phyloP scores from a whole-genome alignment of 1,140 invertebrate genomes.

The Ips nitidus region DNA sequence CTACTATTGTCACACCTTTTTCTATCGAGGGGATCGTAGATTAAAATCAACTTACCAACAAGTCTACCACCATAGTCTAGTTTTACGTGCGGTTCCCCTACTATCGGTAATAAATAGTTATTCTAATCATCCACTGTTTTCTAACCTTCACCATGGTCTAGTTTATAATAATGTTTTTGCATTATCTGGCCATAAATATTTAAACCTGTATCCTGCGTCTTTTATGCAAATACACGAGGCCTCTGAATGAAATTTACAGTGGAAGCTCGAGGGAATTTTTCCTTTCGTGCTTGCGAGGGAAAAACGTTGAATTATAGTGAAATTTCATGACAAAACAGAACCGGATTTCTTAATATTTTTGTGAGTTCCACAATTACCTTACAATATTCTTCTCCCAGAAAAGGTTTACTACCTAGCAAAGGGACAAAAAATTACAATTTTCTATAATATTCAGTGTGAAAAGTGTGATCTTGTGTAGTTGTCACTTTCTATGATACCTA shows the following conservation, averaged over 20 bases:
- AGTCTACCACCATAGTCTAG: no score
- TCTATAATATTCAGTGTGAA: no score
- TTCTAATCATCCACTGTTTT: conserved; percentile 14
- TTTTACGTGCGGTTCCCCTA: no score
- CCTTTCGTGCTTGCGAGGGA: background rate
- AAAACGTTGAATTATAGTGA: background rate
- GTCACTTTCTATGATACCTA: no score
- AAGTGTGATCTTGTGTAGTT: no score
- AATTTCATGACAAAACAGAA: background rate
- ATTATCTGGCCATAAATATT: conserved; percentile 21
- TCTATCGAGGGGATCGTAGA: no score
- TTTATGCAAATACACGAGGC: conserved; percentile 14
- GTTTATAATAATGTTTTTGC: conserved; percentile 18
- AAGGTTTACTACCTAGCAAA: no score
- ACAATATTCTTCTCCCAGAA: no score
- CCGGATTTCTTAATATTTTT: background rate
- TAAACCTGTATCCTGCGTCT: conserved; percentile 14
- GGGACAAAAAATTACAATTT: no score
- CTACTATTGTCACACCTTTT: no score
- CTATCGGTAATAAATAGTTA: background rate
- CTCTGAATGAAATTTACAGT: background rate
- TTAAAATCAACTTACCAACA: no score
- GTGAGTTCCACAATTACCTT: no score
- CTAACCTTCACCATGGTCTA: conserved; percentile 19
- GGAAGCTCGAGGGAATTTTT: background rate